A percentile compares a stretch with the other conserved stretches of the same genome.
These are phyloP conservation scores for Parapristionchus giblindavisi DNA, from an alignment of 2,888 invertebrate genomes.

Conservation along the genomic window DNA sequence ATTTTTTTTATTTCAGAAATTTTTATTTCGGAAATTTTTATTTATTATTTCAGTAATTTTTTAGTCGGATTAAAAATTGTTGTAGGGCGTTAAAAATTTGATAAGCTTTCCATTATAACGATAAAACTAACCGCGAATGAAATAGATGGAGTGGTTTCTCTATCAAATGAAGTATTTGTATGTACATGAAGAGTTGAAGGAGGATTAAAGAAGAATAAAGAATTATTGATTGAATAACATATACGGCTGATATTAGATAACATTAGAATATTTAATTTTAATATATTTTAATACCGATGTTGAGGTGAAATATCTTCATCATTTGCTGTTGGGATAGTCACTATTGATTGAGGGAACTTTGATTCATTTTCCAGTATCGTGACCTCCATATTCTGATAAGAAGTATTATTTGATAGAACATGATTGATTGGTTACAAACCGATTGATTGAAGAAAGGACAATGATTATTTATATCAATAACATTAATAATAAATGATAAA, in stretches of 20 bases:
- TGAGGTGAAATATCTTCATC: neutral
- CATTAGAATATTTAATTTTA: neutral
- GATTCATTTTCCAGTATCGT: neutral
- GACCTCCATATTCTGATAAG: conserved; percentile 21
- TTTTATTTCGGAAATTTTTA: neutral
- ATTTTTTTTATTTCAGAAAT: neutral
- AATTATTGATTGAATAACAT: conserved; percentile 17
- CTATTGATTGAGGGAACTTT: neutral
- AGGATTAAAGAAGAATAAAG: conserved; percentile 30
- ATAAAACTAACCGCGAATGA: neutral
- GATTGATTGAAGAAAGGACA: conserved; percentile 6
- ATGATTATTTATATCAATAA: conserved; percentile 10
- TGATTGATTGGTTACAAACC: no score
- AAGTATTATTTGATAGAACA: neutral
- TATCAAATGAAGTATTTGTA: conserved; percentile 36
- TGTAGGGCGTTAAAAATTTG: no score
- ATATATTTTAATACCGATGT: neutral
- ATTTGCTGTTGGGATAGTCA: neutral
- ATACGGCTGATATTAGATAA: neutral
- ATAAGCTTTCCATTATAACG: no score
- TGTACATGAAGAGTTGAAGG: neutral
- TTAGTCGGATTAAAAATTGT: neutral
- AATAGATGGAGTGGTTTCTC: neutral
- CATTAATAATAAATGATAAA: neutral
- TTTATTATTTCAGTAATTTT: neutral